Evolutionary conservation across 64 coral and sea anemone species (phyloP).

Genomic region (Acropora yongei): DNA sequence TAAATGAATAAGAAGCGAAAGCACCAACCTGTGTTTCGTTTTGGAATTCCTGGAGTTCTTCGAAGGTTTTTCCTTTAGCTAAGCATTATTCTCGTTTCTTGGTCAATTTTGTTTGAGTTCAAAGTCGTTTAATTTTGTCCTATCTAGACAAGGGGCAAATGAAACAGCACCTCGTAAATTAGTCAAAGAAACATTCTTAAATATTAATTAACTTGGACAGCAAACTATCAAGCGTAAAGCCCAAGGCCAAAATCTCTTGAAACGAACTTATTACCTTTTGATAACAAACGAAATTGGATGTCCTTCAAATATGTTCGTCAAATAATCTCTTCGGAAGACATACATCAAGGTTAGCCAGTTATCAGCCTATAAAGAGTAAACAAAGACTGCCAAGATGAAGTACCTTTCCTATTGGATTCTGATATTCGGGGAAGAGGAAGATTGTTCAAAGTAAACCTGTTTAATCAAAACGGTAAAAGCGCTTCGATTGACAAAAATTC

Average conservation of each 20-base stretch:
- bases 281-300: neutral
- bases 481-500: too few species aligned
- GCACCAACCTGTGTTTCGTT: neutral
- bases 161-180: neutral
- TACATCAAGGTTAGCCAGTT: too few species aligned
- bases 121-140: neutral
- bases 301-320: neutral
- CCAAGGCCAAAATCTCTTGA: neutral
- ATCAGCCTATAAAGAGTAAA: too few species aligned
- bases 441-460: too few species aligned
- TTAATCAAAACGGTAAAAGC: too few species aligned
- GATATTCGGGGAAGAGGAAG: too few species aligned
- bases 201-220: neutral
- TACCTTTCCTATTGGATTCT: too few species aligned
- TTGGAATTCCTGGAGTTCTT: neutral
- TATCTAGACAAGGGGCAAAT: neutral
- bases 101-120: neutral
- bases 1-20: neutral
- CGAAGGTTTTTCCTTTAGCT: neutral
- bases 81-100: neutral
- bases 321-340: too few species aligned
- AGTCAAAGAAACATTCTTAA: slow-evolving; percentile 5
- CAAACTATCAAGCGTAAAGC: slow-evolving; percentile 40
- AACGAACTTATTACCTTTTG: neutral
- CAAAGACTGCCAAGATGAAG: too few species aligned